A percentile compares a stretch with the other conserved stretches of the same genome.
Conservation (phyloP, 2,888 invertebrate genomes). For the Drosophila kuntzei region DNA sequence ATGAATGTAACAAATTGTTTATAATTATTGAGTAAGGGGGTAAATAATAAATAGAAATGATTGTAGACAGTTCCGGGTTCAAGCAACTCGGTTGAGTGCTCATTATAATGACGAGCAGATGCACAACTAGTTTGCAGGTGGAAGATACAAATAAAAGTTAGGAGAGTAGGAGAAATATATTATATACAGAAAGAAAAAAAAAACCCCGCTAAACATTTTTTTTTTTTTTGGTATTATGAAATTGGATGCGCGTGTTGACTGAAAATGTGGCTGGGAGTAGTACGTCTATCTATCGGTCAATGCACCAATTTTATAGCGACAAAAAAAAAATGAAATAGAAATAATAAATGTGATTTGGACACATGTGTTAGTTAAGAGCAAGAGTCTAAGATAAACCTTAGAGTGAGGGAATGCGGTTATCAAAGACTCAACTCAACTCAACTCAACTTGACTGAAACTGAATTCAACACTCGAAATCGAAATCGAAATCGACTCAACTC, state of each 20-base stretch:
- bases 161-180: too few relatives aligned
- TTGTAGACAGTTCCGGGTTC: slow-evolving; percentile 29
- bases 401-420: slow-evolving; percentile 37
- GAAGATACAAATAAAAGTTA: neutral
- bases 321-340: neutral
- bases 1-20: neutral
- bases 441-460: neutral
- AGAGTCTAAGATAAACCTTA: slow-evolving; percentile 44
- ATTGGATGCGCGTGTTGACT: slow-evolving; percentile 19
- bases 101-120: slow-evolving; percentile 18
- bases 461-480: too few relatives aligned
- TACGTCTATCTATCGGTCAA: slow-evolving; percentile 55
- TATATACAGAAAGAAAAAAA: neutral
- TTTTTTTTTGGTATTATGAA: slow-evolving; percentile 1
- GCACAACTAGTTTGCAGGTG: slow-evolving; percentile 10
- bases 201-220: slow-evolving; percentile 2
- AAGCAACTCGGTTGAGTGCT: slow-evolving; percentile 20
- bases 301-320: slow-evolving; percentile 38
- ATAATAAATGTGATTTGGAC: slow-evolving; percentile 8
- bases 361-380: slow-evolving; percentile 29
- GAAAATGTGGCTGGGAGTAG: slow-evolving; percentile 6
- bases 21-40: slow-evolving; percentile 13
- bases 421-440: slow-evolving; percentile 29
- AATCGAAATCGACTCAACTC: slow-evolving; percentile 1
- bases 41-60: slow-evolving; percentile 12